phyloP scores from a whole-genome alignment of 2,797 vertebrate genomes.

The Xiphorhynchus erythropygius region DNA sequence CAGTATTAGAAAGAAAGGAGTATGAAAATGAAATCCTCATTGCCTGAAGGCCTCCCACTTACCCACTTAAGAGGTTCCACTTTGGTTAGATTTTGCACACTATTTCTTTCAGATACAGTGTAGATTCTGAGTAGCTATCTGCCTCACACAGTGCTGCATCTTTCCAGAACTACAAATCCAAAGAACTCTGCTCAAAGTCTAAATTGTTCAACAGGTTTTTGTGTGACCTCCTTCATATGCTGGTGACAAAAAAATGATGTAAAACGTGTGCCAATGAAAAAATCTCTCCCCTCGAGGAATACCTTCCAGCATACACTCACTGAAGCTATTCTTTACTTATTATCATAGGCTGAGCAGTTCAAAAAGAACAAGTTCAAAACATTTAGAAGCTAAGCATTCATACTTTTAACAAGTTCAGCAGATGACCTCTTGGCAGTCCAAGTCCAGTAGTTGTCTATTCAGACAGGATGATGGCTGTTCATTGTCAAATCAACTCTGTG shows the following conservation, averaged over 20 bases:
- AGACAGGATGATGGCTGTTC: not conserved
- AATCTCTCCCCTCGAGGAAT: not conserved
- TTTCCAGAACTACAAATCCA: not conserved
- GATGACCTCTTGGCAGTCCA: not conserved
- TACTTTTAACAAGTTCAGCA: not conserved
- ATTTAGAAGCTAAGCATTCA: not conserved
- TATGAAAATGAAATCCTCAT: not conserved
- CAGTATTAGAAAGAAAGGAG: not conserved
- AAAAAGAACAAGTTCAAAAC: not conserved
- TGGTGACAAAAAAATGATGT: not conserved
- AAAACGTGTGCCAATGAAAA: not conserved
- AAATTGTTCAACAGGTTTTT: not conserved
- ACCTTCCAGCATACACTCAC: not conserved
- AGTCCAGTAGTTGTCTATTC: not conserved
- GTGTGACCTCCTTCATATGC: not conserved
- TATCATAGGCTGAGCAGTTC: not conserved
- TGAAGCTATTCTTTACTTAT: not conserved
- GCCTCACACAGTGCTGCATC: not conserved
- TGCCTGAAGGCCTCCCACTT: not conserved
- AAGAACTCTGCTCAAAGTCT: not conserved
- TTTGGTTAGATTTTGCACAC: not conserved
- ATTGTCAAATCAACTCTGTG: slow-evolving; percentile 3
- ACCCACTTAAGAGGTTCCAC: not conserved
- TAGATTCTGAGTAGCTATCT: not conserved
- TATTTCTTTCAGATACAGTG: not conserved